A percentile compares a stretch with the other conserved stretches of the same genome.
Evolutionary conservation across 2,888 invertebrate genomes (phyloP).

Genomic region (Sthenelais limicola): DNA sequence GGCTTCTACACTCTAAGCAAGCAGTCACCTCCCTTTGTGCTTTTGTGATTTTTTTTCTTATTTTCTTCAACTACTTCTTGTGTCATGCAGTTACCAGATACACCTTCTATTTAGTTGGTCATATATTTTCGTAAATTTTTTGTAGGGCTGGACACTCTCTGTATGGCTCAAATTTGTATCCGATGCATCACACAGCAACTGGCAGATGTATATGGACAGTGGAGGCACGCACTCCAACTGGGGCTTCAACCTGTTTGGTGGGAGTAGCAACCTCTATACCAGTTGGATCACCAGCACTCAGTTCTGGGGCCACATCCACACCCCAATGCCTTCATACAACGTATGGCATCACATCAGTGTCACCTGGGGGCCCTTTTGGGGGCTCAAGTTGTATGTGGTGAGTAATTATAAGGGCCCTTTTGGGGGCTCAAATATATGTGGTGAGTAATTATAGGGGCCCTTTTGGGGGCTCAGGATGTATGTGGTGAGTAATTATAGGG

Average conservation of each 20-base stretch:
- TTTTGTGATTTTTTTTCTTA: no score
- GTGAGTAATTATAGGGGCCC: no score
- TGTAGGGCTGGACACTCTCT: slow-evolving; percentile 17
- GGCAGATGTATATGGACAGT: slow-evolving; percentile 1
- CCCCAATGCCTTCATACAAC: background rate
- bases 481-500: slow-evolving; percentile 5
- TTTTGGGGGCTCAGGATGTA: background rate
- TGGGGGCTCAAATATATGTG: no score
- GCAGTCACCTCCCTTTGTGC: no score
- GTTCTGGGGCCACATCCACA: background rate
- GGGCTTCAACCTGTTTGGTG: background rate
- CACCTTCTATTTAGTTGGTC: no score
- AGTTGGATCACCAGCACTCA: background rate
- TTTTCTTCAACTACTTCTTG: no score
- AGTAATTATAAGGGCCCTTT: no score
- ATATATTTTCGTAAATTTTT: no score
- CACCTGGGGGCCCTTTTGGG: background rate
- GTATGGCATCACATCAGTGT: slow-evolving; percentile 11
- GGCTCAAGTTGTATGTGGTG: slow-evolving; percentile 9
- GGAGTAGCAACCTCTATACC: background rate
- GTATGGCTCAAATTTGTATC: slow-evolving; percentile 6
- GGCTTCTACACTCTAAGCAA: no score
- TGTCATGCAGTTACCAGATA: no score
- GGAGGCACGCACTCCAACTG: background rate
- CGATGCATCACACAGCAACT: background rate